Base-by-base conservation (phyloP, 2,888 invertebrate species). In the Eupithecia exiguata region DNA sequence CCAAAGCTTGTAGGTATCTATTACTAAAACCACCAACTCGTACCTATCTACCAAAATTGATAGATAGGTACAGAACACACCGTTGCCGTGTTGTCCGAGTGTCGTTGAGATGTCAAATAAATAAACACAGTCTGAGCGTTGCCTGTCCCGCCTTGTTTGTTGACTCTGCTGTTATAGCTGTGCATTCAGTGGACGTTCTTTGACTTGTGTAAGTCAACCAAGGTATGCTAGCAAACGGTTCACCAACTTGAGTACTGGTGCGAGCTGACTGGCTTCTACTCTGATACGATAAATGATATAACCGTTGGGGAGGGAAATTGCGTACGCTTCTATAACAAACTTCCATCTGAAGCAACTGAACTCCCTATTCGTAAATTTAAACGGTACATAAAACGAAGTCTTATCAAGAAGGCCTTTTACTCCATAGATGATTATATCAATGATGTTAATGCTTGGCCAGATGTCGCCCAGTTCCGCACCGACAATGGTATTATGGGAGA, bases 151-250 rank as follows among this genome's bases (percentile, higher is more conserved):
- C 18, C 58, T 30, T 78, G 72, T 78, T 79, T 79, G 74, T 74
- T 68, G 68, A 68, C 25, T 63, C 68, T 69, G 72, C 67, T 65
- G 71, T 75, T 75, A 78, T 74, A 74, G 69, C 76, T 74, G 77
- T 73, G 72, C 71, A 75, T 70, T 65, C 61, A 62, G 46, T 70
- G 68, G n/a, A 76, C 30, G 70, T 70, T 70, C 66, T 72, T 69
- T 72, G 71, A 71, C 53, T 70, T 63, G 53, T 58, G n/a, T 53
- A 30, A 63, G 61, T 66, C 40, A 65, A 65, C 65, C 14, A 25
- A 38, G 66, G 66, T 43, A 66, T 49, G 53, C 53, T 35, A 68
- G 53, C 49, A 68, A 21, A 53, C 21, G 14, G 68, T 68, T 53
- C 53, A 66, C 66, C n/a, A 38, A 40, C 40, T 65, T n/a, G 38